These are phyloP conservation scores for Coryphaenoides rupestris DNA, from an alignment of 2,113 vertebrate genomes.

Conservation along the genomic window DNA sequence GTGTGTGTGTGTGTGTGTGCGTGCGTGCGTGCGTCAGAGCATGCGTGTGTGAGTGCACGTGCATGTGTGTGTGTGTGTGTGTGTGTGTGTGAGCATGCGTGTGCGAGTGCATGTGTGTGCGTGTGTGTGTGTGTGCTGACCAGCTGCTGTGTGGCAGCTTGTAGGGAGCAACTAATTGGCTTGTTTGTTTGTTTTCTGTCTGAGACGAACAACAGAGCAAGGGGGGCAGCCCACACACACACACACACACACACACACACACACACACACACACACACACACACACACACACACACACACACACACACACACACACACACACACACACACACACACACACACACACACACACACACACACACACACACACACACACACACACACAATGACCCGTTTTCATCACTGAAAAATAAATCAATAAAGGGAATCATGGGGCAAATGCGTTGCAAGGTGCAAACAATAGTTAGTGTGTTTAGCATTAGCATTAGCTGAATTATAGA, in stretches of 20 bases:
- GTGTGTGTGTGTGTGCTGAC: slow-evolving; percentile 35
- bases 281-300: too few relatives aligned
- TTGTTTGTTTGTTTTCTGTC: slow-evolving; percentile 54
- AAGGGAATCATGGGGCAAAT: too few relatives aligned
- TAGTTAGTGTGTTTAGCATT: too few relatives aligned
- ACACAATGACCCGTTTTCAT: too few relatives aligned
- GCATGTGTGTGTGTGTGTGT: slow-evolving; percentile 24
- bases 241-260: slow-evolving; percentile 19
- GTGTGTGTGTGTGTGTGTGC: neutral
- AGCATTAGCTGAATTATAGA: too few relatives aligned
- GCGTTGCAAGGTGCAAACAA: too few relatives aligned
- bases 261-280: neutral
- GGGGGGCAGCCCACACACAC: slow-evolving; percentile 27
- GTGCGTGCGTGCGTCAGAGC: slow-evolving; percentile 2
- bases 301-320: neutral
- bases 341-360: slow-evolving; percentile 6
- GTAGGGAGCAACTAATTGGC: slow-evolving; percentile 56
- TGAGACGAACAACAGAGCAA: slow-evolving; percentile 46
- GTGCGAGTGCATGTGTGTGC: slow-evolving; percentile 2
- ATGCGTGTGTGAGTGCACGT: neutral
- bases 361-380: neutral
- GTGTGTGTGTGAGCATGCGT: slow-evolving; percentile 7
- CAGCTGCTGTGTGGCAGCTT: slow-evolving; percentile 51
- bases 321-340: slow-evolving; percentile 11
- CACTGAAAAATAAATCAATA: too few relatives aligned